Evolutionary conservation across 2,888 invertebrate species (phyloP), one percentile per base, ranked within the genome.

Genomic region (Mesodorylaimus sp.): DNA sequence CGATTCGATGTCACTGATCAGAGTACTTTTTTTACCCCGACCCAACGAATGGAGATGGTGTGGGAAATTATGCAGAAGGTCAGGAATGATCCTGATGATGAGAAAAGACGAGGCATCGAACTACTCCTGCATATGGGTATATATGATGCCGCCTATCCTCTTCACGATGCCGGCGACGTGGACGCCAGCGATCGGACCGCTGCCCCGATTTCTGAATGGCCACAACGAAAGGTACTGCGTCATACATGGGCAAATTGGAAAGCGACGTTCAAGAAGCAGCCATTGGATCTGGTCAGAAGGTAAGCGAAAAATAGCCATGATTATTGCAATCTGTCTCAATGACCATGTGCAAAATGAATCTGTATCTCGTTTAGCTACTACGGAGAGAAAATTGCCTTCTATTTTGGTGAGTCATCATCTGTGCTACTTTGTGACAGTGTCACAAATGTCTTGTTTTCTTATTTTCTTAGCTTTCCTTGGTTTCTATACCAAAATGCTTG

Each of bases 51-150:
- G 3, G 25, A 42, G 26, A 37, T 50, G n/a, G 45, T 50, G 19
- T 50, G 45, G 45, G 50, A 50, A 25, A 47, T 50, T n/a, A 23
- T 50, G 32, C 50, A 41, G n/a, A 29, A 42, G n/a, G 36, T 45
- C 19, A 19, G 19, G 5, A 48, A 41, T 21, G 39, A 44, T 24
- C 26, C 25, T 10, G 44, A 43, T 5, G 27, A 43, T 27, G 24
- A 25, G 13, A 43, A 26, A 27, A 7, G 27, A 10, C 24, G 44
- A 3, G 50, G 50, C 21, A 47, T 50, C 25, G 29, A n/a, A 3
- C 16, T 23, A 21, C 26, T 50, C 16, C 26, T 50, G 28, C 26
- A 45, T 5, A 21, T 48, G 16, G 25, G 36, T 5, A 28, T 47
- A 5, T 50, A 50, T 28, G 50, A 41, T 3, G 25, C 45, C 2